These are phyloP conservation scores for Glomeris marginata DNA, from an alignment of 2,888 invertebrate genomes.

Conservation along the genomic window DNA sequence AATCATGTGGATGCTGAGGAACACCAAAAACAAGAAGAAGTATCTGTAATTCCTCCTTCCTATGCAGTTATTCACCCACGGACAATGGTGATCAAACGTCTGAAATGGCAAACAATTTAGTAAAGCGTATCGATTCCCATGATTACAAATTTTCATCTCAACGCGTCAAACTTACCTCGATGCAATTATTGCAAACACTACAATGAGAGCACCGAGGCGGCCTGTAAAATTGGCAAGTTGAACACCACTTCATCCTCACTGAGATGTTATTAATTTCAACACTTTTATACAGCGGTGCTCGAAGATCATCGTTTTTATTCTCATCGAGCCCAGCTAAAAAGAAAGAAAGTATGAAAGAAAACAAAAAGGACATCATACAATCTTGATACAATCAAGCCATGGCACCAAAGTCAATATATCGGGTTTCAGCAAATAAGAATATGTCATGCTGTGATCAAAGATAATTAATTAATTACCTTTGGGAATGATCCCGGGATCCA, in stretches of 20 bases:
- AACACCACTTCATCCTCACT: conserved; percentile 99
- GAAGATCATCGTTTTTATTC: conserved; percentile 92
- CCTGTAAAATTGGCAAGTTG: conserved; percentile 98
- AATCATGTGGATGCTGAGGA: conserved; percentile 92
- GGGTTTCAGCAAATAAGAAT: too few species aligned
- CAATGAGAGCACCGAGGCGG: conserved; percentile 99
- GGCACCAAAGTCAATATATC: too few species aligned
- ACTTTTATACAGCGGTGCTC: conserved; percentile 89
- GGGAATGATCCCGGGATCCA: conserved; percentile 98
- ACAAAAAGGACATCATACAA: background rate
- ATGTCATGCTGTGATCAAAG: too few species aligned
- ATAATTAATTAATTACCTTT: conserved; percentile 49
- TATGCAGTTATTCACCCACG: conserved; percentile 95
- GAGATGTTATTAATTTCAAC: conserved; percentile 97
- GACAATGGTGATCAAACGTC: conserved; percentile 99
- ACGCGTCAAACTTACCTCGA: conserved; percentile 47
- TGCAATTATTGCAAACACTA: conserved; percentile 97
- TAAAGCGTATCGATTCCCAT: background rate
- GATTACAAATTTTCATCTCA: background rate
- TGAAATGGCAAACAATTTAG: conserved; percentile 40
- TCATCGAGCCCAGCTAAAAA: conserved; percentile 79
- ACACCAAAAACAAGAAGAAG: conserved; percentile 97
- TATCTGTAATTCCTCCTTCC: conserved; percentile 94
- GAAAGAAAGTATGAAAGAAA: background rate
- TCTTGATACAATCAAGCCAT: background rate